Conservation (phyloP, 1,140 invertebrate genomes). For the Bradynema listronoti region DNA sequence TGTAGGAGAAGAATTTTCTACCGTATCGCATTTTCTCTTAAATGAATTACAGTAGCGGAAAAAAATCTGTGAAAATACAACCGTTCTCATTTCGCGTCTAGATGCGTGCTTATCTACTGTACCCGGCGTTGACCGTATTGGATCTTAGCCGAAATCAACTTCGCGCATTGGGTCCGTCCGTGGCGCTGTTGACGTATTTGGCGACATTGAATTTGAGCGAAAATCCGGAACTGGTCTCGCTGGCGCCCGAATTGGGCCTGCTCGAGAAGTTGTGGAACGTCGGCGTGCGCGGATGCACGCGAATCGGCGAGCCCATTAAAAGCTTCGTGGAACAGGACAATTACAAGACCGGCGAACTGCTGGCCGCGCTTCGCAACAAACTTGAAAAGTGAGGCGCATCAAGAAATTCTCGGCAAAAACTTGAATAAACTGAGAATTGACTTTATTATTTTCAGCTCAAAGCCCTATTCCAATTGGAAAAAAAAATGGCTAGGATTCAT, state of each 20-base stretch:
- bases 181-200: constrained; percentile 77
- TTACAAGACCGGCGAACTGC: constrained; percentile 89
- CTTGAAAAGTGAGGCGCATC: constrained; percentile 64
- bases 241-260: constrained; percentile 88
- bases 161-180: constrained; percentile 71
- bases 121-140: constrained; percentile 86
- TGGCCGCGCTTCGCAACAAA: constrained; percentile 79
- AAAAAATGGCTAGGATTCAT: no score
- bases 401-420: no score
- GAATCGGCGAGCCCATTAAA: constrained; percentile 72
- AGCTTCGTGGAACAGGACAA: constrained; percentile 85
- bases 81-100: no score
- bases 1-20: no score
- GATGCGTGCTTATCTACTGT: constrained; percentile 66
- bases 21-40: no score
- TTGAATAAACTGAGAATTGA: no score
- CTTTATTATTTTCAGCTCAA: no score
- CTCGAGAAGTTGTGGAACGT: constrained; percentile 88
- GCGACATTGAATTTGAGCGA: constrained; percentile 88
- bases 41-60: no score
- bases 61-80: no score
- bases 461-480: no score
- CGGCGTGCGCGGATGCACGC: constrained; percentile 78
- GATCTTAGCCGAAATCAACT: constrained; percentile 84
- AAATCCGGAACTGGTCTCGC: constrained; percentile 74